Conservation (phyloP, 2,888 invertebrate genomes). For the Ectemnius cavifrons region DNA sequence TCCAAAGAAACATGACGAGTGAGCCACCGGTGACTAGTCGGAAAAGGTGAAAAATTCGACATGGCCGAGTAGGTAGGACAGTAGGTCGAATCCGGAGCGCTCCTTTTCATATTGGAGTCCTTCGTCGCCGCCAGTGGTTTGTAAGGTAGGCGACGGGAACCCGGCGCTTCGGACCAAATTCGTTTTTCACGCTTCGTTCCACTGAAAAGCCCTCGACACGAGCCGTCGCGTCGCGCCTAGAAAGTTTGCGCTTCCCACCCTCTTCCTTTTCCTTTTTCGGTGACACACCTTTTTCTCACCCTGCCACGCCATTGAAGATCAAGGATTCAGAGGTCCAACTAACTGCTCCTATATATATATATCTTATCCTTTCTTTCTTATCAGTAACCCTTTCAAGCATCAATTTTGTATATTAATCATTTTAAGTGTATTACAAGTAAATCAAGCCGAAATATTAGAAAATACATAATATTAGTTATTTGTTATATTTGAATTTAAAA, state of each 20-base stretch:
- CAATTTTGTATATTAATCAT: no score
- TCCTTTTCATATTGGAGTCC: constrained; percentile 26
- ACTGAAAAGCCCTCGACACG: constrained; percentile 9
- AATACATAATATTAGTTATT: no score
- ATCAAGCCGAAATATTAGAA: no score
- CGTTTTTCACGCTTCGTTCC: constrained; percentile 16
- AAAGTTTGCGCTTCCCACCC: constrained; percentile 17
- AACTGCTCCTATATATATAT: no score
- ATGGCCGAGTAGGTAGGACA: constrained; percentile 1
- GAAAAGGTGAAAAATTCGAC: neutral
- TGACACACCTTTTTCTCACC: constrained; percentile 2
- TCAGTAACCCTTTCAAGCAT: no score
- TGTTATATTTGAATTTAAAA: no score
- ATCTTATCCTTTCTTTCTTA: no score
- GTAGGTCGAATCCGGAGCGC: constrained; percentile 13
- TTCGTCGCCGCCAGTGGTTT: constrained; percentile 11
- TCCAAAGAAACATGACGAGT: no score
- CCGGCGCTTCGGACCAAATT: constrained; percentile 2
- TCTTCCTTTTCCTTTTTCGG: neutral
- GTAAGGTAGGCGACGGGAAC: neutral
- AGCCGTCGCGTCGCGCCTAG: neutral
- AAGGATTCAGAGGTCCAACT: no score
- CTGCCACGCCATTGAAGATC: neutral
- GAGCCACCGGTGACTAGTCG: no score
- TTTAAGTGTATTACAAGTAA: no score